These are phyloP conservation scores for Melopsittacus undulatus DNA, from an alignment of 2,797 vertebrate genomes.

Conservation along the genomic window DNA sequence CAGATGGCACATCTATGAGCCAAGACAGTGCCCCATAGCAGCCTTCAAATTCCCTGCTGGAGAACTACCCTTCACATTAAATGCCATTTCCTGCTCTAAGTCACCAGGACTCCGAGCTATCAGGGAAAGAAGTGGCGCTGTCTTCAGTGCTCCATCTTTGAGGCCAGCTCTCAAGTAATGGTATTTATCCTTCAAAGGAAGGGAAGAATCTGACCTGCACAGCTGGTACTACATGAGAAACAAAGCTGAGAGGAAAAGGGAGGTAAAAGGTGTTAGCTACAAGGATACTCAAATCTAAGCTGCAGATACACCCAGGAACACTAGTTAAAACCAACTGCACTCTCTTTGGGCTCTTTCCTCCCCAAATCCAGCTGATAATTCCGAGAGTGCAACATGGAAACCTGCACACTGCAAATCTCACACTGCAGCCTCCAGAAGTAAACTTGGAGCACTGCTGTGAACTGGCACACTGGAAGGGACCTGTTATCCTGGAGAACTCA, in stretches of 20 bases:
- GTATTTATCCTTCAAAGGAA: background rate
- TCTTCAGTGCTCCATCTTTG: no score
- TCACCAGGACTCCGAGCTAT: background rate
- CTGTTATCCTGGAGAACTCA: no score
- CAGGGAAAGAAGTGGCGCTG: background rate
- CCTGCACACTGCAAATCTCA: accelerated
- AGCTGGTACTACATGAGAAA: background rate
- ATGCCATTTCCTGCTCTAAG: background rate
- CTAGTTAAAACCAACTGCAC: background rate
- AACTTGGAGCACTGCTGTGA: accelerated
- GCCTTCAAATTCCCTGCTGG: background rate
- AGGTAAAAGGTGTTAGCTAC: background rate
- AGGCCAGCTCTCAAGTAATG: background rate
- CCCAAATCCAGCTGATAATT: accelerated
- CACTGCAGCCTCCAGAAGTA: background rate
- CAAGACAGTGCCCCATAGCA: background rate
- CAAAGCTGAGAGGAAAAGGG: background rate
- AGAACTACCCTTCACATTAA: background rate
- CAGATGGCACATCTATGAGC: background rate
- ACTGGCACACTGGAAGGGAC: no score
- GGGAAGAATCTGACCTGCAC: background rate
- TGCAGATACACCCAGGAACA: background rate
- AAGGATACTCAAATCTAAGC: background rate
- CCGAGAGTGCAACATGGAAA: accelerated
- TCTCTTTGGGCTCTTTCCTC: background rate